These are phyloP conservation scores for Gasteruption jaculator DNA, from an alignment of 2,888 invertebrate species.

Conservation along the genomic window DNA sequence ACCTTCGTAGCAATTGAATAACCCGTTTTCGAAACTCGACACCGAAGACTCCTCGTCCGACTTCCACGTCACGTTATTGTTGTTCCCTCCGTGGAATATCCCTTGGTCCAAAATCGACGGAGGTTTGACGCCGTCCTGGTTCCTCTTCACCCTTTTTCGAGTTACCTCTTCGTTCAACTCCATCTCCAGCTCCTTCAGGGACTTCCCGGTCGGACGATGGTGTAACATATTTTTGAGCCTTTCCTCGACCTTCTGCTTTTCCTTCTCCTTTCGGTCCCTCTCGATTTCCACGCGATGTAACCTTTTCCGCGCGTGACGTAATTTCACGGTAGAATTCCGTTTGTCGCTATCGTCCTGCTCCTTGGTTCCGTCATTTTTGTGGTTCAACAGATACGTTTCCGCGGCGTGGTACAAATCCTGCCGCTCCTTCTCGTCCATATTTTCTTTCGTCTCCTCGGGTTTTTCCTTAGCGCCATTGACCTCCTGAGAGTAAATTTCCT, in stretches of 20 bases:
- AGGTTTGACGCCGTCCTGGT: constrained; percentile 30
- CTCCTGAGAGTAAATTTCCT: constrained; percentile 47
- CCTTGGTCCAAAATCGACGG: constrained; percentile 63
- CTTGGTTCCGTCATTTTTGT: too few species aligned
- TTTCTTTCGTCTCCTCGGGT: not conserved
- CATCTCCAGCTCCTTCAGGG: not conserved
- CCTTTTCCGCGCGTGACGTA: constrained; percentile 32
- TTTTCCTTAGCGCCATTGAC: not conserved
- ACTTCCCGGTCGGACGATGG: constrained; percentile 13
- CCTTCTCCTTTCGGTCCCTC: constrained; percentile 25
- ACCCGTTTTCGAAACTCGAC: constrained; percentile 78
- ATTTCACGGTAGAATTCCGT: constrained; percentile 21
- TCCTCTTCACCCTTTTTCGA: constrained; percentile 28
- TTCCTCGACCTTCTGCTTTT: constrained; percentile 24
- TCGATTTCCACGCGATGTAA: constrained; percentile 21
- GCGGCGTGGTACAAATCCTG: constrained; percentile 19
- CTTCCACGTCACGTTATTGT: constrained; percentile 56
- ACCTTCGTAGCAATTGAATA: constrained; percentile 72
- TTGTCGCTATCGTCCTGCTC: constrained; percentile 16
- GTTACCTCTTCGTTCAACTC: constrained; percentile 17
- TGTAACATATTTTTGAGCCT: constrained; percentile 15
- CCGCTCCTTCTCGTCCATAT: not conserved
- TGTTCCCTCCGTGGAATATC: constrained; percentile 73
- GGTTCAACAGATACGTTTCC: constrained; percentile 26
- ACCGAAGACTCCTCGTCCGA: constrained; percentile 62